A percentile compares a stretch with the other conserved stretches of the same genome.
Evolutionary conservation across 2,113 vertebrate genomes (phyloP).

Genomic region (Panthera tigris): DNA sequence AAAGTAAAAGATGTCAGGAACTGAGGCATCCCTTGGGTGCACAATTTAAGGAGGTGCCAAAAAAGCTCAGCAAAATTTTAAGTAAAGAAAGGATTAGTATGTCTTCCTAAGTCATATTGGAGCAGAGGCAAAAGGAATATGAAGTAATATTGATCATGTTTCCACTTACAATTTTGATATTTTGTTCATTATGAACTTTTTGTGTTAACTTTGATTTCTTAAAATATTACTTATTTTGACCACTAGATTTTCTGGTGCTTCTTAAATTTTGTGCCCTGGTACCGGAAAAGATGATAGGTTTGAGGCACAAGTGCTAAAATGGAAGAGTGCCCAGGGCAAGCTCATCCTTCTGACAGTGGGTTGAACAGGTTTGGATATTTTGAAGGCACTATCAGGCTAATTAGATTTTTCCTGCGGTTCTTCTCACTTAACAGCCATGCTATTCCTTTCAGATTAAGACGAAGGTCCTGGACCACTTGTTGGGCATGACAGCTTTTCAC

Average conservation of each 20-base stretch:
- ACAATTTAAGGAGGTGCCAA: not conserved
- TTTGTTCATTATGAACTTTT: not conserved
- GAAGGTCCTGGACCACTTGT: not conserved
- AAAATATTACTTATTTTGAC: not conserved
- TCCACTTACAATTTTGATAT: not conserved
- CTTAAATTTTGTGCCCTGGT: not conserved
- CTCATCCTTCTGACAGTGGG: not conserved
- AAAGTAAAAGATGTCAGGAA: not conserved
- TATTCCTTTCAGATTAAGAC: not conserved
- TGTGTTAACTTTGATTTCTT: not conserved
- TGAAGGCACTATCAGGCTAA: not conserved
- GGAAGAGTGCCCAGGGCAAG: not conserved
- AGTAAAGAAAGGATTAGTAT: not conserved
- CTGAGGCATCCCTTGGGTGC: not conserved
- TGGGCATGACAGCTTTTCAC: not conserved
- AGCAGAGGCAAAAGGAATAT: not conserved
- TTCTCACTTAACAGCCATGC: not conserved
- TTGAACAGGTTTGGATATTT: not conserved
- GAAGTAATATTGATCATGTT: not conserved
- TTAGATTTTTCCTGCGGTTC: not conserved
- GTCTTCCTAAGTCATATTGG: not conserved
- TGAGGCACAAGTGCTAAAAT: not conserved
- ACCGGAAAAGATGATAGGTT: not conserved
- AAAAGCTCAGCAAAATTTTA: not conserved
- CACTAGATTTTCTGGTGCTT: not conserved